Evolutionary conservation across 2,113 vertebrate genomes (phyloP).

Genomic region (Lagopus muta): DNA sequence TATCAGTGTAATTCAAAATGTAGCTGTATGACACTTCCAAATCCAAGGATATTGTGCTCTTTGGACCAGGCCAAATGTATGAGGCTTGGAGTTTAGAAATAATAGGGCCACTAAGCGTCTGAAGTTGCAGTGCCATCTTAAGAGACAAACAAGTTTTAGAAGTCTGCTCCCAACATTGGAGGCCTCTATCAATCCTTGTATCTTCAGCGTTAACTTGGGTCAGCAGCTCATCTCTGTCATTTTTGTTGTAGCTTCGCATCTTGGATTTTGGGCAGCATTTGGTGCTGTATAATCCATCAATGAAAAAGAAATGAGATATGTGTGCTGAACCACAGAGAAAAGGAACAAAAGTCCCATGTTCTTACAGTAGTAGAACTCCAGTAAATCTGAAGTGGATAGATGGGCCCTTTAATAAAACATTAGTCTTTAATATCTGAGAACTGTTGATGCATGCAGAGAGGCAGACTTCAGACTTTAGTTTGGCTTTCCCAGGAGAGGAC

Average conservation of each 20-base stretch:
- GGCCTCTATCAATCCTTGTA: neutral
- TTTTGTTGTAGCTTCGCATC: neutral
- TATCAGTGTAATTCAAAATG: neutral
- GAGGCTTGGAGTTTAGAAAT: neutral
- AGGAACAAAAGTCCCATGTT: neutral
- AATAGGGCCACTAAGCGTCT: neutral
- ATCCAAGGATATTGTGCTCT: neutral
- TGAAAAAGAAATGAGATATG: neutral
- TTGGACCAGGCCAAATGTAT: neutral
- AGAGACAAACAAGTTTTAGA: neutral
- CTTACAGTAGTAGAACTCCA: neutral
- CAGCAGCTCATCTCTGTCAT: neutral
- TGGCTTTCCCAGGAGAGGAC: neutral
- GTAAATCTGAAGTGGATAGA: neutral
- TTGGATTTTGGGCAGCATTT: neutral
- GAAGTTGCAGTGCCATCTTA: neutral
- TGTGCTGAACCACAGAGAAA: neutral
- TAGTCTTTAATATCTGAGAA: neutral
- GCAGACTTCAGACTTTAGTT: neutral
- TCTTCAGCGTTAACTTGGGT: neutral
- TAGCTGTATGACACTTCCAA: neutral
- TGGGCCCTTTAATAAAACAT: conserved; percentile 2
- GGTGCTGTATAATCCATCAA: neutral
- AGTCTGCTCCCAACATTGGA: neutral
- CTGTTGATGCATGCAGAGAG: neutral